Evolutionary conservation across 2,113 vertebrate species (phyloP).

Genomic region (Murina feae): DNA sequence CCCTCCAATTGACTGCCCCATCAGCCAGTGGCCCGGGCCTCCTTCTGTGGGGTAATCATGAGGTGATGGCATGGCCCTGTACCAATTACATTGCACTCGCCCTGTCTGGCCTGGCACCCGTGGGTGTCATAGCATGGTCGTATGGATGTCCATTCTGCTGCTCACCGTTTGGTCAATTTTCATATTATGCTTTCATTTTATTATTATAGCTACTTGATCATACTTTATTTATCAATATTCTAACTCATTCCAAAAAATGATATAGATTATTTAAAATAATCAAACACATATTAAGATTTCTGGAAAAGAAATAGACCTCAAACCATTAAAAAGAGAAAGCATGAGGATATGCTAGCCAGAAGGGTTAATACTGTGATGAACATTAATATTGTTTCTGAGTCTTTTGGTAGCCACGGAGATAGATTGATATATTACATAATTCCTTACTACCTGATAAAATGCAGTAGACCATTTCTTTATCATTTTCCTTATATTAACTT

Average conservation of each 20-base stretch:
- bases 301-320: neutral
- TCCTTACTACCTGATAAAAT: neutral
- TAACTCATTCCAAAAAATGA: neutral
- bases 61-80: no score
- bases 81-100: no score
- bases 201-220: neutral
- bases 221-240: neutral
- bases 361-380: neutral
- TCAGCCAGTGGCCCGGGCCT: no score
- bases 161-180: no score
- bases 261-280: neutral
- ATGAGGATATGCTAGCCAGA: neutral
- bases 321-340: neutral
- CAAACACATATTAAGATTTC: neutral
- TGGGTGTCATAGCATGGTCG: no score
- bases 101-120: no score
- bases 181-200: no score
- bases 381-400: neutral
- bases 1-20: no score
- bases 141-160: no score
- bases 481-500: slow-evolving; percentile 13
- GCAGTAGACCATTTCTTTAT: neutral
- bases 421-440: neutral
- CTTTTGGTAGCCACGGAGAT: neutral
- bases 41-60: no score